Conservation (phyloP, 2,888 invertebrate genomes). For the Gonocerus acuteangulatus region DNA sequence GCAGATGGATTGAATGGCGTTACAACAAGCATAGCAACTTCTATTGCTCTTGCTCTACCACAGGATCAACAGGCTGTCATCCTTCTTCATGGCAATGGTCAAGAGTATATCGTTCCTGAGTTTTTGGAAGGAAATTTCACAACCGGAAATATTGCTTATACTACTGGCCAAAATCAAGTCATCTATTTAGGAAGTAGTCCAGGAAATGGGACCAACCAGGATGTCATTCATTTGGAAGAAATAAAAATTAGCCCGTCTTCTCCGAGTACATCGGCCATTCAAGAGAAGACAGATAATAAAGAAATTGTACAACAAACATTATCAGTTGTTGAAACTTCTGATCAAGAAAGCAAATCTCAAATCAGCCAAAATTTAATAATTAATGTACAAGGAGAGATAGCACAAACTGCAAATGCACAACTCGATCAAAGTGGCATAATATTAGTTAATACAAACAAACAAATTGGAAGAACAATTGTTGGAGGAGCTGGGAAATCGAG, state of each 20-base stretch:
- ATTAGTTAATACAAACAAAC: background rate
- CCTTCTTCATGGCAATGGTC: slow-evolving; percentile 34
- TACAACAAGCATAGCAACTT: slow-evolving; percentile 52
- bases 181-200: slow-evolving; percentile 16
- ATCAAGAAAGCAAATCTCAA: background rate
- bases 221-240: slow-evolving; percentile 12
- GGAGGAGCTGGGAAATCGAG: too few relatives aligned
- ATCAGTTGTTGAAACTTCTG: background rate
- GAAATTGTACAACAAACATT: background rate
- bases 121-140: slow-evolving; percentile 5
- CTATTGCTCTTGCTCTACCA: slow-evolving; percentile 39
- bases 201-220: background rate
- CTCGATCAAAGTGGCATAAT: background rate
- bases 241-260: slow-evolving; percentile 9
- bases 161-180: slow-evolving; percentile 1
- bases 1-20: slow-evolving; percentile 51
- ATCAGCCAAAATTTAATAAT: background rate
- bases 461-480: background rate
- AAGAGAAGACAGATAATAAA: background rate
- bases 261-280: slow-evolving; percentile 4
- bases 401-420: background rate
- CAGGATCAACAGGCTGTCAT: slow-evolving; percentile 35
- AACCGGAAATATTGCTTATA: slow-evolving; percentile 9
- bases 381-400: background rate
- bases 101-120: slow-evolving; percentile 38